Evolutionary conservation across 2,113 vertebrate genomes (phyloP).

Genomic region (Taxidea taxus): DNA sequence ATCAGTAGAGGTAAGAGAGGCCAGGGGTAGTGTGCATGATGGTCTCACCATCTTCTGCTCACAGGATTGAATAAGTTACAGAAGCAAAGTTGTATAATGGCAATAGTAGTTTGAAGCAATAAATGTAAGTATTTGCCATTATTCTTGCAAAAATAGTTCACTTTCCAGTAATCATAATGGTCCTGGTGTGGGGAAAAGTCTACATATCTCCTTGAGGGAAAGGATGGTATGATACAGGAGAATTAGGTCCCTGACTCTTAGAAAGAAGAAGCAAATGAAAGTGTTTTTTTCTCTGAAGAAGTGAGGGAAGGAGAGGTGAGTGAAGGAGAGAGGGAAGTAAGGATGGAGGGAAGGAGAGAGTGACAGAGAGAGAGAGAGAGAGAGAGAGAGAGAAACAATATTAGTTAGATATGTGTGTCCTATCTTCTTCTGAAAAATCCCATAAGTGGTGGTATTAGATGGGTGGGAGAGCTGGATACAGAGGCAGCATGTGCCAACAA

Average conservation of each 20-base stretch:
- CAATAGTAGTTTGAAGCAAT: not conserved
- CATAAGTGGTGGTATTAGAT: not conserved
- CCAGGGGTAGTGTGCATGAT: not conserved
- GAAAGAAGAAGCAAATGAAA: not conserved
- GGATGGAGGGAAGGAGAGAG: not conserved
- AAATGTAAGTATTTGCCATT: not conserved
- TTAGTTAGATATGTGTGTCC: not conserved
- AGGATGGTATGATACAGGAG: not conserved
- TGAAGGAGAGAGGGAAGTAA: not conserved
- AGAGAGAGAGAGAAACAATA: not conserved
- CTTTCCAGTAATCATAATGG: not conserved
- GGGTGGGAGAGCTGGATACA: not conserved
- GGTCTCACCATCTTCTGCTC: not conserved
- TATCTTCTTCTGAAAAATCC: not conserved
- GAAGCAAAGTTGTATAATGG: not conserved
- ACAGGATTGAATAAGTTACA: not conserved
- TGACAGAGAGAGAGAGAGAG: not conserved
- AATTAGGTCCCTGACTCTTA: not conserved
- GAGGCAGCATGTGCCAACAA: not conserved
- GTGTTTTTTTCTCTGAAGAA: not conserved
- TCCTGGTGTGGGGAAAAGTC: not conserved
- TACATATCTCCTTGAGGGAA: not conserved
- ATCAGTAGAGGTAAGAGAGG: not conserved
- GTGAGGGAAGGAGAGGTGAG: not conserved
- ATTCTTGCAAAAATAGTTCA: not conserved